Conservation (phyloP, 1,140 invertebrate species). For the Cylas formicarius region DNA sequence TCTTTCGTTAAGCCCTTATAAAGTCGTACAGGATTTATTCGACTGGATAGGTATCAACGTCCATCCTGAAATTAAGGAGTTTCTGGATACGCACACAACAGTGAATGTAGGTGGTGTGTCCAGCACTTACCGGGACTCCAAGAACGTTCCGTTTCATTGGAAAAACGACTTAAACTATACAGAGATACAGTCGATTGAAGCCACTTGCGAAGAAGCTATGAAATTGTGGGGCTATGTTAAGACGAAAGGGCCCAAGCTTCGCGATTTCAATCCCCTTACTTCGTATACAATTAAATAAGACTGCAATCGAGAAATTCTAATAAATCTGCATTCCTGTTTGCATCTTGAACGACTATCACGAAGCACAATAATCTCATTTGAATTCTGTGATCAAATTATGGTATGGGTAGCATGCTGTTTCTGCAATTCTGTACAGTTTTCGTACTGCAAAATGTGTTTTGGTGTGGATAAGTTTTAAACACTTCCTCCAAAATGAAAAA, state of each 20-base stretch:
- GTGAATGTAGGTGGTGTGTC: slow-evolving; percentile 70
- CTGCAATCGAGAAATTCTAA: too few relatives aligned
- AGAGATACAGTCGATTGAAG: slow-evolving; percentile 59
- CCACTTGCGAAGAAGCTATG: slow-evolving; percentile 66
- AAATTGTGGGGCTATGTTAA: slow-evolving; percentile 68
- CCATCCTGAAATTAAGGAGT: slow-evolving; percentile 60
- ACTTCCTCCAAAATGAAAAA: too few relatives aligned
- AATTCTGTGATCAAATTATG: too few relatives aligned
- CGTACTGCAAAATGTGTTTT: too few relatives aligned
- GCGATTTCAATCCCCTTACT: slow-evolving; percentile 50
- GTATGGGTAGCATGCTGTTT: too few relatives aligned
- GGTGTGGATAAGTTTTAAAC: too few relatives aligned
- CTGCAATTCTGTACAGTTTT: too few relatives aligned
- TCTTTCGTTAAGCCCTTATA: slow-evolving; percentile 67
- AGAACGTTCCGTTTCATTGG: slow-evolving; percentile 79
- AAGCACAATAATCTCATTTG: too few relatives aligned
- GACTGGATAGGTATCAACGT: slow-evolving; percentile 69
- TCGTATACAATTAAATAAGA: slow-evolving; percentile 35
- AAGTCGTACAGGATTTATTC: slow-evolving; percentile 61
- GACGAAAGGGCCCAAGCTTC: slow-evolving; percentile 50
- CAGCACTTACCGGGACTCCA: slow-evolving; percentile 76
- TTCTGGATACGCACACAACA: slow-evolving; percentile 74
- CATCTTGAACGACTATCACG: too few relatives aligned
- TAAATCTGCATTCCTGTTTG: too few relatives aligned
- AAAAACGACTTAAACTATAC: slow-evolving; percentile 62